Evolutionary conservation across 2,113 vertebrate genomes (phyloP).

Genomic region (Uropsilus gracilis): DNA sequence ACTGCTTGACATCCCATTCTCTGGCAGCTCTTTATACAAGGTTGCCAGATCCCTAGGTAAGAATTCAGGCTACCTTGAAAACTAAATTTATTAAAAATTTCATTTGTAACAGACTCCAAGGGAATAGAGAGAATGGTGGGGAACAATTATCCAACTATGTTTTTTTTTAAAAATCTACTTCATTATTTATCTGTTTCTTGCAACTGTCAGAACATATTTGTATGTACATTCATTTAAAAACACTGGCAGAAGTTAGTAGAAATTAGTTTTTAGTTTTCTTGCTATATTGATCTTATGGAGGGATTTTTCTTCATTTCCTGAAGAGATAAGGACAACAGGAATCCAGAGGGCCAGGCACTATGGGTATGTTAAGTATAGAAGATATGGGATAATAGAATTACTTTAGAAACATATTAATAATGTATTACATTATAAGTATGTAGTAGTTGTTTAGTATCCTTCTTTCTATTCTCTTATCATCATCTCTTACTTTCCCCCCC

Average conservation of each 20-base stretch:
- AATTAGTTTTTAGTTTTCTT: conserved; percentile 28
- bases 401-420: not conserved
- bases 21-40: conserved; percentile 9
- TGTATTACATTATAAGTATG: not conserved
- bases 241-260: not conserved
- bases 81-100: conserved; percentile 43
- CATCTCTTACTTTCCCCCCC: not conserved
- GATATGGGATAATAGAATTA: not conserved
- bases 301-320: not conserved
- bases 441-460: not conserved
- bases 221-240: conserved; percentile 40
- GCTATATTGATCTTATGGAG: not conserved
- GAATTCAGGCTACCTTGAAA: conserved; percentile 49
- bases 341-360: not conserved
- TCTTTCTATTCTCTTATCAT: not conserved
- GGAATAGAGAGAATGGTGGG: not conserved
- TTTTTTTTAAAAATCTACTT: conserved; percentile 29
- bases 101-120: conserved; percentile 32
- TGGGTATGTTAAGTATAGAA: not conserved
- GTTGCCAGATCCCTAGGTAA: conserved; percentile 21
- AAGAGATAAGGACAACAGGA: not conserved
- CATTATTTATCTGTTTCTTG: conserved; percentile 56
- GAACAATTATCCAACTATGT: conserved; percentile 11
- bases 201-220: conserved; percentile 22
- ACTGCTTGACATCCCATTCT: not conserved